Percentiles rank a stretch among this genome's conserved stretches.
These are phyloP conservation scores for Oxycera nigricornis DNA, from an alignment of 2,888 invertebrate genomes.

Conservation along the genomic window DNA sequence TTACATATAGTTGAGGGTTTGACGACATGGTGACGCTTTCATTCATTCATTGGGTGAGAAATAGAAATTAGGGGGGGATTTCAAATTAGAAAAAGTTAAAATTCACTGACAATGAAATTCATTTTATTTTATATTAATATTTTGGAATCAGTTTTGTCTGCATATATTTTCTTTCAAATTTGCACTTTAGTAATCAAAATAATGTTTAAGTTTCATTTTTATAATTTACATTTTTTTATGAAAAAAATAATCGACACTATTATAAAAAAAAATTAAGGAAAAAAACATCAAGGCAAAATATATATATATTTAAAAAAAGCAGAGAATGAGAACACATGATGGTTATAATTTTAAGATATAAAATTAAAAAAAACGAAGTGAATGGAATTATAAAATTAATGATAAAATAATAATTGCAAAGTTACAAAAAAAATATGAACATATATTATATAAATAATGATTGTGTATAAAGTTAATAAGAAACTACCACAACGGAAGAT, in stretches of 20 bases:
- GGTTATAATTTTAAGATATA: constrained; percentile 16
- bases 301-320: neutral
- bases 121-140: too few relatives aligned
- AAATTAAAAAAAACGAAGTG: constrained; percentile 5
- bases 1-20: too few relatives aligned
- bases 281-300: neutral
- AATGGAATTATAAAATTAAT: constrained; percentile 22
- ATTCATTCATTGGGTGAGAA: too few relatives aligned
- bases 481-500: constrained; percentile 31
- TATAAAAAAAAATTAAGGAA: constrained; percentile 2
- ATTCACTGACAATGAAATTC: too few relatives aligned
- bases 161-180: too few relatives aligned
- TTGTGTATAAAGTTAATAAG: constrained; percentile 49
- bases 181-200: constrained; percentile 43
- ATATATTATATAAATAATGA: constrained; percentile 45
- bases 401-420: neutral
- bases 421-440: constrained; percentile 42
- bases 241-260: too few relatives aligned
- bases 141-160: too few relatives aligned
- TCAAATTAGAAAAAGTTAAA: too few relatives aligned
- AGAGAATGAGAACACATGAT: neutral
- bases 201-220: constrained; percentile 43
- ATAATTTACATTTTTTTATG: constrained; percentile 41
- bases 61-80: too few relatives aligned
- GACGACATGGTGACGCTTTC: too few relatives aligned